phyloP scores from a whole-genome alignment of 2,797 vertebrate species.

The Menidia menidia region DNA sequence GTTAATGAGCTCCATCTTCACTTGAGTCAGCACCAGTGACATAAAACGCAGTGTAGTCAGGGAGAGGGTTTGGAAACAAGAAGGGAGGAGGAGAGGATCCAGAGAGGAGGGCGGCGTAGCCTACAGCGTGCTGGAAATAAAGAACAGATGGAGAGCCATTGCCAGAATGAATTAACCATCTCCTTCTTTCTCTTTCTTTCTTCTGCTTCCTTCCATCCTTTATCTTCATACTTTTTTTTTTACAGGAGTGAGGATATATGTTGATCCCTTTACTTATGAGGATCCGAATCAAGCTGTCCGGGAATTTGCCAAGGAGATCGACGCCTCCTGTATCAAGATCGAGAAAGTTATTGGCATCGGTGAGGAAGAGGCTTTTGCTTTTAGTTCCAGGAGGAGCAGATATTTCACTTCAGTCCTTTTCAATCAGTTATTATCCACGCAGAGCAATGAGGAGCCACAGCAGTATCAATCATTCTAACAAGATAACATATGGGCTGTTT shows the following conservation, averaged over 20 bases:
- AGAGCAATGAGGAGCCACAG: too few relatives aligned
- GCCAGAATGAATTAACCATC: conserved; percentile 66
- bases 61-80: conserved; percentile 44
- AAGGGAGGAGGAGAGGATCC: conserved; percentile 37
- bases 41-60: conserved; percentile 46
- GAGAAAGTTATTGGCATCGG: conserved; percentile 99
- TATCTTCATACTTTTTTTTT: conserved; percentile 34
- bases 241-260: conserved; percentile 95
- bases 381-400: neutral
- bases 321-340: conserved; percentile 98
- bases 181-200: conserved; percentile 11
- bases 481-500: too few relatives aligned
- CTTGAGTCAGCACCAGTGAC: conserved; percentile 46
- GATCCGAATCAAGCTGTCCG: conserved; percentile 98
- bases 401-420: too few relatives aligned
- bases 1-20: conserved; percentile 69
- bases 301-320: conserved; percentile 98
- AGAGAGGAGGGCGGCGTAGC: conserved; percentile 56
- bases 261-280: conserved; percentile 98
- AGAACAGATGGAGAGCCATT: conserved; percentile 70
- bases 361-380: conserved; percentile 71
- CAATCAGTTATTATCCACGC: too few relatives aligned
- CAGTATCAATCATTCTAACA: neutral
- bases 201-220: conserved; percentile 53
- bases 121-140: conserved; percentile 69